phyloP scores from a whole-genome alignment of 1,140 invertebrate genomes.

The Steinernema khuongi region DNA sequence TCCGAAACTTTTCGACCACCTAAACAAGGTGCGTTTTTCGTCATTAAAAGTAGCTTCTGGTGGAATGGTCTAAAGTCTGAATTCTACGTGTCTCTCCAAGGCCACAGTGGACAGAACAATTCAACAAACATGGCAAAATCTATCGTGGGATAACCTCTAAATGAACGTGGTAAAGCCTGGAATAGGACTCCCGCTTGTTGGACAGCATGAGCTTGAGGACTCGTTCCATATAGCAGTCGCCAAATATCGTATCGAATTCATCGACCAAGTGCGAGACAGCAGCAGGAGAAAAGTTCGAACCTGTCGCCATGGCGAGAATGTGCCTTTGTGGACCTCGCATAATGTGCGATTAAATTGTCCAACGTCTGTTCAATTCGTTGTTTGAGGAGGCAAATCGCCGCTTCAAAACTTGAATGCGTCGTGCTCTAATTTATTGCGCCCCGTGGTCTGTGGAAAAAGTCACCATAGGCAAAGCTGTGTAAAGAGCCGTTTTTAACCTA shows the following conservation, averaged over 20 bases:
- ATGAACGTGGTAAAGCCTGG: neutral
- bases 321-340: neutral
- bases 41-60: too few relatives aligned
- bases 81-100: too few relatives aligned
- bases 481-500: too few relatives aligned
- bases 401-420: neutral
- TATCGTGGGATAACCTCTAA: neutral
- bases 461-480: neutral
- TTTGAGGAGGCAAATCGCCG: neutral
- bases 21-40: neutral
- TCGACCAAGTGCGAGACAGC: neutral
- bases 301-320: neutral
- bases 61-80: too few relatives aligned
- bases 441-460: neutral
- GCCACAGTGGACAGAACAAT: too few relatives aligned
- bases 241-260: neutral
- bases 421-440: neutral
- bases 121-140: neutral
- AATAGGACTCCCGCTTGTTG: neutral
- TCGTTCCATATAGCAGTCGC: neutral
- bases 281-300: neutral
- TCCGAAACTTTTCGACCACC: neutral
- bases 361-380: neutral
- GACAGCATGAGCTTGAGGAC: neutral
- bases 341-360: neutral